Conservation (phyloP, 2,113 vertebrate genomes). For the Tor tambroides region DNA sequence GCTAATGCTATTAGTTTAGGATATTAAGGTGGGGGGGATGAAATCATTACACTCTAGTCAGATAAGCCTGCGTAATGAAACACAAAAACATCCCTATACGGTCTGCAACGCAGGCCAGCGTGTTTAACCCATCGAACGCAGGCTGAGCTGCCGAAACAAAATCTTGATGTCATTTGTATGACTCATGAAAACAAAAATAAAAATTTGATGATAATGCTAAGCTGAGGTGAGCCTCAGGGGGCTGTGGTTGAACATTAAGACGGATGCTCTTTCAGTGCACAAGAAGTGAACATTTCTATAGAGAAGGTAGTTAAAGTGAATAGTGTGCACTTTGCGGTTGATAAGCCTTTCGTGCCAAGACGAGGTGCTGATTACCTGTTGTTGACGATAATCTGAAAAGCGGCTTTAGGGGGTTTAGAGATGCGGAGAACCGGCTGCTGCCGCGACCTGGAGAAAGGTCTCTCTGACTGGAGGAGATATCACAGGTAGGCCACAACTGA, state of each 20-base stretch:
- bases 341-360: slow-evolving; percentile 74
- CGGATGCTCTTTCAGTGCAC: neutral
- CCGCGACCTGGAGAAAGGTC: slow-evolving; percentile 16
- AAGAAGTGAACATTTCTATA: neutral
- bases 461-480: slow-evolving; percentile 32
- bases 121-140: neutral
- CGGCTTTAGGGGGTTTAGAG: slow-evolving; percentile 67
- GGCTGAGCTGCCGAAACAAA: neutral
- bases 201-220: neutral
- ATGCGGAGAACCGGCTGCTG: slow-evolving; percentile 27
- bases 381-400: slow-evolving; percentile 76
- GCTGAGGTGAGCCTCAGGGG: neutral
- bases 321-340: slow-evolving; percentile 66
- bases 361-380: slow-evolving; percentile 70
- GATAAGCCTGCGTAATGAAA: slow-evolving; percentile 31
- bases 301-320: slow-evolving; percentile 51
- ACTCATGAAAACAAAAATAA: neutral
- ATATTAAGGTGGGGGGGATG: slow-evolving; percentile 7
- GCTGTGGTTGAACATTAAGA: neutral
- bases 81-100: slow-evolving; percentile 31
- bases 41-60: slow-evolving; percentile 1
- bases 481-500: slow-evolving; percentile 2
- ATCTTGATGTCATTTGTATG: slow-evolving; percentile 12
- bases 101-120: neutral
- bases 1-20: slow-evolving; percentile 42